phyloP scores from a whole-genome alignment of 2,113 vertebrate species.

The Calonectris borealis region DNA sequence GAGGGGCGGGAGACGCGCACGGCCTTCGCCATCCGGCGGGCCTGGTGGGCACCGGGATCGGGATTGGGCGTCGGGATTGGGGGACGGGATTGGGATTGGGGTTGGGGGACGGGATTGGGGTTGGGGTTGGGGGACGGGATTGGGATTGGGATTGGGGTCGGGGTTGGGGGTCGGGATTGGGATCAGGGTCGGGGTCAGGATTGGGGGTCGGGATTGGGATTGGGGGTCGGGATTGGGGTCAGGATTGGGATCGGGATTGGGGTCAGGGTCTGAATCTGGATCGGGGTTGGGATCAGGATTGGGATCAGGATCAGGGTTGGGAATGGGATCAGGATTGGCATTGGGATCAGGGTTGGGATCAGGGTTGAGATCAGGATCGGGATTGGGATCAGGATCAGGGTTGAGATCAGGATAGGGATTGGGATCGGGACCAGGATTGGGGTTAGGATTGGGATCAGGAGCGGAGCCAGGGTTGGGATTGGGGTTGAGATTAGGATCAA shows the following conservation, averaged over 20 bases:
- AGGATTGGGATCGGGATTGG: rapidly evolving
- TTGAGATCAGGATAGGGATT: rapidly evolving
- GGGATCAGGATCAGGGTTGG: rapidly evolving
- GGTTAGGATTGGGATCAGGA: no score
- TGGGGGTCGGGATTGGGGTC: rapidly evolving
- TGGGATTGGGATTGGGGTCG: rapidly evolving
- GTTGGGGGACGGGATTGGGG: no score
- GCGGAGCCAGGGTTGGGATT: rapidly evolving
- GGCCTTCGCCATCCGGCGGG: conserved; percentile 84
- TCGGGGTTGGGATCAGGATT: rapidly evolving
- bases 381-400: rapidly evolving
- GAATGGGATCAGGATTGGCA: rapidly evolving
- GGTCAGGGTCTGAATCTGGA: rapidly evolving
- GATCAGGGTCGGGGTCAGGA: rapidly evolving
- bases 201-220: rapidly evolving
- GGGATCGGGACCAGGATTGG: rapidly evolving
- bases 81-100: no score
- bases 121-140: no score
- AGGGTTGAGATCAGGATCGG: rapidly evolving
- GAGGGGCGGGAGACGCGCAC: conserved; percentile 93
- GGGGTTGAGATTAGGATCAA: rapidly evolving
- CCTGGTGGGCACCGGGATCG: conserved; percentile 78
- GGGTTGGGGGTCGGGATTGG: rapidly evolving
- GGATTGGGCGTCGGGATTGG: neutral
- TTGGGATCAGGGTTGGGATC: rapidly evolving